These are phyloP conservation scores for Penaeus monodon DNA, from an alignment of 2,888 invertebrate genomes.

Conservation along the genomic window DNA sequence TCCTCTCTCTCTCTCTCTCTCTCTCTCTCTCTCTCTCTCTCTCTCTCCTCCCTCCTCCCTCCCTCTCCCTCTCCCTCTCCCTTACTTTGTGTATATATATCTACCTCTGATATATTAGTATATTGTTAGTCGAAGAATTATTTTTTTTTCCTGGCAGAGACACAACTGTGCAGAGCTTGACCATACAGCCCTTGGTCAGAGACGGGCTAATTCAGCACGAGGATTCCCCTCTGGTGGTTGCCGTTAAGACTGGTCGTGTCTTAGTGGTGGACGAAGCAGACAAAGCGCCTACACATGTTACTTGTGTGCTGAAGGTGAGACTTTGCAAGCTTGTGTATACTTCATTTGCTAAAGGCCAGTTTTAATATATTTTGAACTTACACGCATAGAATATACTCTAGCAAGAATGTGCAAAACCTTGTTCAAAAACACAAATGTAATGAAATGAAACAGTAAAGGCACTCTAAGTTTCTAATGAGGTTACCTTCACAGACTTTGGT, in stretches of 20 bases:
- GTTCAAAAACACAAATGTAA: not conserved
- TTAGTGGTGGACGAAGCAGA: slow-evolving; percentile 97
- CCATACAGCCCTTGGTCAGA: slow-evolving; percentile 89
- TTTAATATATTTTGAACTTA: no score
- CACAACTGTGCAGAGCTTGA: slow-evolving; percentile 93
- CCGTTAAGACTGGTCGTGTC: slow-evolving; percentile 89
- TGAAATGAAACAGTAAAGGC: not conserved
- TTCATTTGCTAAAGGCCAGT: not conserved
- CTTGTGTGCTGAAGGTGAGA: slow-evolving; percentile 85
- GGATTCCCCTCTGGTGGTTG: slow-evolving; percentile 93
- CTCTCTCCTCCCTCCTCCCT: no score
- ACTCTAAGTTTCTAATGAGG: not conserved
- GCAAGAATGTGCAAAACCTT: no score
- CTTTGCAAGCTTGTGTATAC: not conserved
- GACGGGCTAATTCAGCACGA: slow-evolving; percentile 83
- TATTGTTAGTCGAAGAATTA: not conserved
- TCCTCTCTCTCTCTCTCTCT: no score
- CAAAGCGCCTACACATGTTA: slow-evolving; percentile 97
- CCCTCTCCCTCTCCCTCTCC: no score
- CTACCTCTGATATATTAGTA: not conserved
- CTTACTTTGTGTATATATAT: no score
- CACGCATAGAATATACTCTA: no score
- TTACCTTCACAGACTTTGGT: slow-evolving; percentile 79
- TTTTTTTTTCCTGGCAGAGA: slow-evolving; percentile 74
- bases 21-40: no score